These are phyloP conservation scores for Taenioides sp. DNA, from an alignment of 2,797 vertebrate species.

Conservation along the genomic window DNA sequence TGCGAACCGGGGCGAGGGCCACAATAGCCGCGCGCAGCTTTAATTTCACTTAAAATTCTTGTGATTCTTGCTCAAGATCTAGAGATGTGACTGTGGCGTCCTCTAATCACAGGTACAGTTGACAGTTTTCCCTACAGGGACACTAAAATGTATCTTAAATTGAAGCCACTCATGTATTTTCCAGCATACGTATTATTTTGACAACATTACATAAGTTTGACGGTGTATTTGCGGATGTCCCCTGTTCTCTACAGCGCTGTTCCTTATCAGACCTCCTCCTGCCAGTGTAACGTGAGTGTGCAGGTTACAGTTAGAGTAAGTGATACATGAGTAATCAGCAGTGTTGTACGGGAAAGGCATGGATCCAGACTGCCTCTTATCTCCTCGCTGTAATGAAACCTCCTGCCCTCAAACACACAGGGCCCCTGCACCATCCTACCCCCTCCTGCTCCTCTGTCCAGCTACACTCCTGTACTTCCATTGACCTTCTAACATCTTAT, in stretches of 20 bases:
- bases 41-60: too few relatives aligned
- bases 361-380: constrained; percentile 61
- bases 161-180: not conserved
- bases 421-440: constrained; percentile 24
- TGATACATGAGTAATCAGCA: constrained; percentile 62
- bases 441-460: constrained; percentile 3
- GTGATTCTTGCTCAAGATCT: too few relatives aligned
- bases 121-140: too few relatives aligned
- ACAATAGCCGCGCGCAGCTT: too few relatives aligned
- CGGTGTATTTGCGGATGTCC: not conserved
- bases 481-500: constrained; percentile 29
- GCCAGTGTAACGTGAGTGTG: constrained; percentile 67
- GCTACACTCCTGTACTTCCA: constrained; percentile 1
- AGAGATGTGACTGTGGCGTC: too few relatives aligned
- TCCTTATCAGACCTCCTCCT: constrained; percentile 54
- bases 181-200: not conserved
- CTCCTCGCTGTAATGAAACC: constrained; percentile 60
- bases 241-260: constrained; percentile 7
- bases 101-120: too few relatives aligned
- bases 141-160: too few relatives aligned
- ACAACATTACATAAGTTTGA: not conserved
- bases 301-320: constrained; percentile 67
- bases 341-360: constrained; percentile 65
- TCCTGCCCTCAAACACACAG: constrained; percentile 43
- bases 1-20: too few relatives aligned